phyloP scores from a whole-genome alignment of 2,888 invertebrate genomes.

The Andrena chrysosceles region DNA sequence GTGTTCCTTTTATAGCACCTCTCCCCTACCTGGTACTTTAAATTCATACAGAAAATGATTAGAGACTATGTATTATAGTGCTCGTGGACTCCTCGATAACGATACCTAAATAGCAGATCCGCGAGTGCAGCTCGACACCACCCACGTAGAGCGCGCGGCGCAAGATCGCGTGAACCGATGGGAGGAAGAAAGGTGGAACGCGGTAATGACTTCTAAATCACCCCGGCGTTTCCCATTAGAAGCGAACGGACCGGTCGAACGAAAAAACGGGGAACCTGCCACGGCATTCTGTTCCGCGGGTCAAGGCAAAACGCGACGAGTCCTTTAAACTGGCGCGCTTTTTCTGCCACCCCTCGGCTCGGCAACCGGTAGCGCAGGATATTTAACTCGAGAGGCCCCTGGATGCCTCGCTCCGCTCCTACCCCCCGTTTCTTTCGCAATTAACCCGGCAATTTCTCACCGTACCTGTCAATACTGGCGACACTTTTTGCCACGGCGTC shows the following conservation, averaged over 20 bases:
- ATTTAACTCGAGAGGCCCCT: slow-evolving; percentile 55
- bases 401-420: slow-evolving; percentile 45
- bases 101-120: too few species aligned
- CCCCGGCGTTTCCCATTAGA: slow-evolving; percentile 24
- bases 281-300: slow-evolving; percentile 40
- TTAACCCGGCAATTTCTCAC: slow-evolving; percentile 76
- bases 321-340: slow-evolving; percentile 53
- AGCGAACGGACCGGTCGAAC: slow-evolving; percentile 6
- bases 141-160: slow-evolving; percentile 4
- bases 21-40: too few species aligned
- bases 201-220: slow-evolving; percentile 29
- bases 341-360: slow-evolving; percentile 44
- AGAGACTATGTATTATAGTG: too few species aligned
- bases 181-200: slow-evolving; percentile 1
- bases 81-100: too few species aligned
- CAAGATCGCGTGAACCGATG: background rate
- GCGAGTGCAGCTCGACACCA: background rate
- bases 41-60: too few species aligned
- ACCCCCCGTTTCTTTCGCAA: slow-evolving; percentile 69
- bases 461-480: slow-evolving; percentile 71
- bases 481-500: slow-evolving; percentile 57
- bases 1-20: too few species aligned
- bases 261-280: background rate
- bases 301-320: slow-evolving; percentile 48
- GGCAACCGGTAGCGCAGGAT: slow-evolving; percentile 58